These are phyloP conservation scores for Sparus aurata DNA, from an alignment of 2,797 vertebrate genomes.

Conservation along the genomic window DNA sequence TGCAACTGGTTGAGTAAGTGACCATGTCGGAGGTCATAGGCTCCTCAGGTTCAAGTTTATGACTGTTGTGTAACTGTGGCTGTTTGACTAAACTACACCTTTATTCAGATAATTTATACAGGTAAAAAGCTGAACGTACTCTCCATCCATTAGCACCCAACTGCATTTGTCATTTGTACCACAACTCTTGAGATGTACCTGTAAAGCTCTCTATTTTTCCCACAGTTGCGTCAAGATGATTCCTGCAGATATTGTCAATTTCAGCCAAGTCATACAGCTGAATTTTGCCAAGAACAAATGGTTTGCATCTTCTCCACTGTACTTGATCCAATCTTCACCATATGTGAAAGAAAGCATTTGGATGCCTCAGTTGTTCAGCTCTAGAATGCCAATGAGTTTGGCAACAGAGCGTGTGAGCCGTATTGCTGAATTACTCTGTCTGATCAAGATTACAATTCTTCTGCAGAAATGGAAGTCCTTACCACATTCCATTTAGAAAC, in stretches of 20 bases:
- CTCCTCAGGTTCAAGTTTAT: neutral
- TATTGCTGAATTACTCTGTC: slow-evolving; percentile 17
- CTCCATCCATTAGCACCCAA: neutral
- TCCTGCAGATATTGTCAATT: neutral
- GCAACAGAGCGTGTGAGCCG: slow-evolving; percentile 3
- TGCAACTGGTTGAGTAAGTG: too few relatives aligned
- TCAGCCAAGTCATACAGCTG: slow-evolving; percentile 30
- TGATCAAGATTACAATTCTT: slow-evolving; percentile 7
- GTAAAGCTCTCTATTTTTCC: too few relatives aligned
- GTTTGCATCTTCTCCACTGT: slow-evolving; percentile 10
- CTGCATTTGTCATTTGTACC: neutral
- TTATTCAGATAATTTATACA: neutral
- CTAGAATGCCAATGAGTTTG: slow-evolving; percentile 33
- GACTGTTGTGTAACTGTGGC: neutral
- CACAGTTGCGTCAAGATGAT: neutral
- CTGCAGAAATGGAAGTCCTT: slow-evolving; percentile 3
- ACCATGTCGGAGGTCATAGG: too few relatives aligned
- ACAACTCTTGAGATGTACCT: neutral
- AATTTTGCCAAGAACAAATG: slow-evolving; percentile 24
- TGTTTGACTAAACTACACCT: too few relatives aligned
- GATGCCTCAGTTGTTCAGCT: slow-evolving; percentile 12
- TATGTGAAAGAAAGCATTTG: slow-evolving; percentile 40
- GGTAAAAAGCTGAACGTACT: neutral
- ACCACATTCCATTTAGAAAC: neutral
- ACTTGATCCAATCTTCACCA: slow-evolving; percentile 38